Evolutionary conservation across 2,797 vertebrate species (phyloP), one percentile per base, ranked within the genome.

Genomic region (Ataeniobius toweri): DNA sequence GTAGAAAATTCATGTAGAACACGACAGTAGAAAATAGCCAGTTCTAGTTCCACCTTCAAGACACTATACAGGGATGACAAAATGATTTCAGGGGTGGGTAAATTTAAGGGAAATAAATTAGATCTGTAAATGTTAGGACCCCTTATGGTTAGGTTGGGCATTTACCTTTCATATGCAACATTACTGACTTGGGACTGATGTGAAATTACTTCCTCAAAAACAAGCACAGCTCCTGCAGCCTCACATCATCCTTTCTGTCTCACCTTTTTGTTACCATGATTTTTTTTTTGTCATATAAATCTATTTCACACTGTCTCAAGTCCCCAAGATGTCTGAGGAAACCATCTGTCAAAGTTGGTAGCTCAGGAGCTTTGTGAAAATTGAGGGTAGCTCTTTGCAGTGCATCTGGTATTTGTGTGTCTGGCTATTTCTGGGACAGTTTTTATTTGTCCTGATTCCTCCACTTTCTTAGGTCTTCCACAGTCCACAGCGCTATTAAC

Each of bases 381-480:
- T 59, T 73, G 14, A 74, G 44, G 61, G 75, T 41, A 76, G 71
- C 78, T 75, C 50, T 77, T 76, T 77, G 78, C 68, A 71, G 82
- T 55, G 39, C 28, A n/a, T 72, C 51, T 81, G 55, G 61, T 65
- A 3, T 79, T 79, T 80, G 73, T 26, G 71, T 75, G 18, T 73
- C 69, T 56, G 61, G 72, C 76, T 81, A 73, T 86, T 36, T 83
- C 71, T 80, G 75, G 18, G 14, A 41, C 46, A 74, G 51, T 87
- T 88, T 88, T 82, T 80, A 80, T 90, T 91, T 88, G 90, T 85
- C 88, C 89, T 88, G 83, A 91, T 89, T 94, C 80, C 76, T 90
- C 31, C 59, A 79, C 85, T 88, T 73, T 81, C 90, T 86, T 74
- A 39, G 86, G 82, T 69, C 76, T 78, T 86, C 74, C 50, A 71